These are phyloP conservation scores for Argynnis bischoffii DNA, from an alignment of 2,888 invertebrate genomes.

Conservation along the genomic window DNA sequence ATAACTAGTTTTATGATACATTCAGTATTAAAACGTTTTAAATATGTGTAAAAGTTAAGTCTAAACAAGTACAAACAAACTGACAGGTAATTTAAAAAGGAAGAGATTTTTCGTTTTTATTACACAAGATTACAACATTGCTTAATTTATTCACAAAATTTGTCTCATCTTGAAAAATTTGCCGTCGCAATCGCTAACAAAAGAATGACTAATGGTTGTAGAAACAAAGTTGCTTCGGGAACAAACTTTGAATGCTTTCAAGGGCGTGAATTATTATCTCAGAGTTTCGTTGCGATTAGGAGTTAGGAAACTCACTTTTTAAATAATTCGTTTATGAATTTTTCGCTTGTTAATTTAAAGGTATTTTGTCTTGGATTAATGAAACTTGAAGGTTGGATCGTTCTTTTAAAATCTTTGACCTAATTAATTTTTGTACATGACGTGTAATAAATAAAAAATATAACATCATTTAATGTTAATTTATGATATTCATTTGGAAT, in stretches of 20 bases:
- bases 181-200: conserved; percentile 64
- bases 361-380: conserved; percentile 18
- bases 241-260: conserved; percentile 67
- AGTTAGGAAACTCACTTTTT: conserved; percentile 32
- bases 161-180: conserved; percentile 80
- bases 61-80: conserved; percentile 44
- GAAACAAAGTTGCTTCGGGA: conserved; percentile 75
- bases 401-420: conserved; percentile 8
- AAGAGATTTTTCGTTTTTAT: conserved; percentile 54
- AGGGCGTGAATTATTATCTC: conserved; percentile 75
- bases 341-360: conserved; percentile 24
- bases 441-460: too few species aligned
- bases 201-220: conserved; percentile 78
- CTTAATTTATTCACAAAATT: conserved; percentile 80
- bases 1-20: too few species aligned
- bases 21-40: too few species aligned
- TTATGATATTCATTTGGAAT: too few species aligned
- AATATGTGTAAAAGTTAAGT: conserved; percentile 22
- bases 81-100: conserved; percentile 49
- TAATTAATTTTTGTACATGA: conserved; percentile 1
- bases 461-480: too few species aligned
- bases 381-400: background rate
- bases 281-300: conserved; percentile 55
- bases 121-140: conserved; percentile 73
- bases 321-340: conserved; percentile 33